A percentile compares a stretch with the other conserved stretches of the same genome.
Evolutionary conservation across 2,797 vertebrate genomes (phyloP).

Genomic region (Gallinago solitaria): DNA sequence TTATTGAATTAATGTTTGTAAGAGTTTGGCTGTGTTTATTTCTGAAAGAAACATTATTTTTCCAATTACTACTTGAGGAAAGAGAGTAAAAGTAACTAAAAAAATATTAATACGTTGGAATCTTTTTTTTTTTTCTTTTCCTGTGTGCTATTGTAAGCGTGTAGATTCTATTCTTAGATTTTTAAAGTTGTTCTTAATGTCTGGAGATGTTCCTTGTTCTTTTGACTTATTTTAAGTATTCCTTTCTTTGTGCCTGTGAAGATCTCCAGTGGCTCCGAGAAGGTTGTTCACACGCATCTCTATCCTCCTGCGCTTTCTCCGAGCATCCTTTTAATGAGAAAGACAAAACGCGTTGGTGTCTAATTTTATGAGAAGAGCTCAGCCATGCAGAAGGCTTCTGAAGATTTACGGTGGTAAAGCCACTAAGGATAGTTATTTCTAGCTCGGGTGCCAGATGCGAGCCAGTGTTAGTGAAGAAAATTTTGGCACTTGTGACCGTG

Average conservation of each 20-base stretch:
- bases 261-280: neutral
- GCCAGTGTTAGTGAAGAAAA: neutral
- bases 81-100: neutral
- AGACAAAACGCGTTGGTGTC: neutral
- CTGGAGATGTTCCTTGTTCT: neutral
- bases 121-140: neutral
- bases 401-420: slow-evolving; percentile 41
- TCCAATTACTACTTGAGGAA: neutral
- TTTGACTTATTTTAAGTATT: neutral
- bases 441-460: neutral
- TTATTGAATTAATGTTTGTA: neutral
- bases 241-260: neutral
- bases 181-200: neutral
- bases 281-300: neutral
- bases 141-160: neutral
- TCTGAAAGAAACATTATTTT: neutral
- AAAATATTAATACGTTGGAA: neutral
- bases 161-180: neutral
- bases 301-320: neutral
- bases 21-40: neutral
- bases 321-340: neutral
- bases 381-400: neutral
- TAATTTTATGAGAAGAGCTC: slow-evolving; percentile 29
- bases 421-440: neutral
- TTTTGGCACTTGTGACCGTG: neutral